A percentile compares a stretch with the other conserved stretches of the same genome.
These are phyloP conservation scores for Pseudorectes ferrugineus DNA, from an alignment of 2,113 vertebrate genomes.

Conservation along the genomic window DNA sequence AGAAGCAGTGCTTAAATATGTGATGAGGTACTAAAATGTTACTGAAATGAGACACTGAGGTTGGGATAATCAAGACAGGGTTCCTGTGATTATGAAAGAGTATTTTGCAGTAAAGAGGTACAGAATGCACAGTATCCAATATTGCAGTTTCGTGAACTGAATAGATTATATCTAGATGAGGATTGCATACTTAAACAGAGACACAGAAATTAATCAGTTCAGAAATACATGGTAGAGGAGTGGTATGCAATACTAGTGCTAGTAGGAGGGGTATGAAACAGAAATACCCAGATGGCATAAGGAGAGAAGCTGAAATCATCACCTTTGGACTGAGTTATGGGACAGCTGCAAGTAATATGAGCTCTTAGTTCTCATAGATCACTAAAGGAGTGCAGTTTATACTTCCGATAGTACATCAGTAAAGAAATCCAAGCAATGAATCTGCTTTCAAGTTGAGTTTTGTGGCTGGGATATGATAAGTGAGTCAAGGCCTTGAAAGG, in stretches of 20 bases:
- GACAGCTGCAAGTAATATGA: neutral
- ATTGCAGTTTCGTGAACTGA: neutral
- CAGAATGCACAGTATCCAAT: neutral
- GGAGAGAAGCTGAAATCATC: neutral
- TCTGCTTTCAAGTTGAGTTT: neutral
- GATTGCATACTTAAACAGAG: neutral
- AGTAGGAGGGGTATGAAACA: neutral
- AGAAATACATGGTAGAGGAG: neutral
- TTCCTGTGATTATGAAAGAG: neutral
- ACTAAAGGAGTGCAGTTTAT: neutral
- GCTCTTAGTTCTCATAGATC: neutral
- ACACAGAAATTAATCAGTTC: neutral
- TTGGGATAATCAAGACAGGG: neutral
- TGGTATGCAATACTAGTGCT: neutral
- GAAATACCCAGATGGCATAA: neutral
- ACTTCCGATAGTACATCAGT: neutral
- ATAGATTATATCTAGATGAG: neutral
- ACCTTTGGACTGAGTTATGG: slow-evolving; percentile 2
- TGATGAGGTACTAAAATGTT: neutral
- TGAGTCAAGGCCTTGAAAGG: neutral
- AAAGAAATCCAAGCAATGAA: slow-evolving; percentile 1
- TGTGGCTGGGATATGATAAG: neutral
- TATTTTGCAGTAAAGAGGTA: neutral
- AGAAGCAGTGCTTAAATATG: neutral
- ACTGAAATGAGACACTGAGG: neutral